phyloP scores from a whole-genome alignment of 2,888 invertebrate genomes.

The Sclerodermus sp. region DNA sequence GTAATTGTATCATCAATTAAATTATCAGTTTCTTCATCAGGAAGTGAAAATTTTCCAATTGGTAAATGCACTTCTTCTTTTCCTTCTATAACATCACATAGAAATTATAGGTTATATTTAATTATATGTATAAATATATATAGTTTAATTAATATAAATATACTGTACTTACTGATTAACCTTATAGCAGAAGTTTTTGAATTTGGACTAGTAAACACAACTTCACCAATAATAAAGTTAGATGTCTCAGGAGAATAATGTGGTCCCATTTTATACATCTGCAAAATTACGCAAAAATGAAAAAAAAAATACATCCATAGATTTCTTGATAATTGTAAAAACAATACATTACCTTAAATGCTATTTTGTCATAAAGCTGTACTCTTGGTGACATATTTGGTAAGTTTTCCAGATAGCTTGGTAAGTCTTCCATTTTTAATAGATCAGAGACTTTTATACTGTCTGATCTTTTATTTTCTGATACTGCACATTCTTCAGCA shows the following conservation, averaged over 20 bases:
- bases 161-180: conserved; percentile 39
- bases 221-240: conserved; percentile 47
- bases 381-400: conserved; percentile 6
- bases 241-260: conserved; percentile 57
- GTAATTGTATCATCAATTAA: conserved; percentile 9
- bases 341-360: conserved; percentile 31
- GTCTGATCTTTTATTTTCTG: too few relatives aligned
- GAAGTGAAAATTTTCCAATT: conserved; percentile 50
- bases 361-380: conserved; percentile 26
- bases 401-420: too few relatives aligned
- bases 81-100: conserved; percentile 41
- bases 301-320: conserved; percentile 8
- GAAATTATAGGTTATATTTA: too few relatives aligned
- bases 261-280: conserved; percentile 52
- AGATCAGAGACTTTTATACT: too few relatives aligned
- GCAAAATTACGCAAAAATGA: conserved; percentile 18
- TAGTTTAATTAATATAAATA: too few relatives aligned
- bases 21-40: conserved; percentile 28
- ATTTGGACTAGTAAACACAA: conserved; percentile 26
- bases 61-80: conserved; percentile 44
- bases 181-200: conserved; percentile 31
- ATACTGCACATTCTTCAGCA: not conserved
- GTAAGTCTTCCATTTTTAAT: too few relatives aligned
- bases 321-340: not conserved
- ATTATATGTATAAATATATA: too few relatives aligned